phyloP scores from a whole-genome alignment of 2,888 invertebrate species.

The Acrobeloides nanus region DNA sequence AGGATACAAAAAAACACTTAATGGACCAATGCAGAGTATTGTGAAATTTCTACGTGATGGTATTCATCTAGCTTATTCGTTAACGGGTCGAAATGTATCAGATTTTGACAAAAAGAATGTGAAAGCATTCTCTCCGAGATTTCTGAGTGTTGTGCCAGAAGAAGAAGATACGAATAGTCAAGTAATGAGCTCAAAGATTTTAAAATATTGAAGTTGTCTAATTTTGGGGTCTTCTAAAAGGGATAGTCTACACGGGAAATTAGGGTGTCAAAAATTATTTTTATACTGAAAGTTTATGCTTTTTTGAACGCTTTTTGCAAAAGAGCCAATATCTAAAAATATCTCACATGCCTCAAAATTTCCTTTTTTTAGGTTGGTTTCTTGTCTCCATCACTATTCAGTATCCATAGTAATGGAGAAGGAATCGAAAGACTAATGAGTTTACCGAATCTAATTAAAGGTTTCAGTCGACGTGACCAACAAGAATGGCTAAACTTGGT shows the following conservation, averaged over 20 bases:
- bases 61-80: slow-evolving; percentile 21
- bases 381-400: slow-evolving; percentile 45
- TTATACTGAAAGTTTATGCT: too few species aligned
- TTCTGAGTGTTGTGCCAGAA: slow-evolving; percentile 37
- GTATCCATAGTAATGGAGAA: slow-evolving; percentile 37
- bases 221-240: too few species aligned
- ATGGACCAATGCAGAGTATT: slow-evolving; percentile 10
- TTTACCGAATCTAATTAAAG: slow-evolving; percentile 37
- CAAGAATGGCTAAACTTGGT: slow-evolving; percentile 46
- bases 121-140: slow-evolving; percentile 30
- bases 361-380: slow-evolving; percentile 32
- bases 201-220: too few species aligned
- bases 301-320: too few species aligned
- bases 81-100: slow-evolving; percentile 24
- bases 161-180: too few species aligned
- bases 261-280: too few species aligned
- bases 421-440: slow-evolving; percentile 35
- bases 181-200: too few species aligned
- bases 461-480: slow-evolving; percentile 32
- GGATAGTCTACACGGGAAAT: too few species aligned
- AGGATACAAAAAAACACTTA: too few species aligned
- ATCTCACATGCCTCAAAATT: background rate
- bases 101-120: slow-evolving; percentile 22
- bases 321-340: too few species aligned
- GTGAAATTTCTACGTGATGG: slow-evolving; percentile 15